Percentiles rank a stretch among this genome's conserved stretches.
Conservation (phyloP, 2,888 invertebrate genomes). For the Criorhina ranunculi region DNA sequence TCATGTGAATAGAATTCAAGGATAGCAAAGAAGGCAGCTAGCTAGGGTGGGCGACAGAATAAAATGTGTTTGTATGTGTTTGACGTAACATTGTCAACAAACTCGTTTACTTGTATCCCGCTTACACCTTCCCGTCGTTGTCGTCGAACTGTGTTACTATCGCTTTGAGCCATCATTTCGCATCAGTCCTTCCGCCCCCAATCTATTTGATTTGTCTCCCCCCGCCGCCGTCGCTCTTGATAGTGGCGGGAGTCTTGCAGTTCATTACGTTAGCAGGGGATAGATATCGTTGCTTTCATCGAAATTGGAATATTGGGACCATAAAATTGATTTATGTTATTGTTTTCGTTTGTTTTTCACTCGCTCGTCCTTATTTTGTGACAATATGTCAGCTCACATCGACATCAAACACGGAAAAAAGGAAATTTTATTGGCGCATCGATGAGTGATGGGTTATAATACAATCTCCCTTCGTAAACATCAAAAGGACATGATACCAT, state of each 20-base stretch:
- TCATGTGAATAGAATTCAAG: constrained; percentile 43
- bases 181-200: not conserved
- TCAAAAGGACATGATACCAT: constrained; percentile 41
- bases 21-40: not conserved
- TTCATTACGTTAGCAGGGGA: constrained; percentile 37
- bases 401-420: constrained; percentile 35
- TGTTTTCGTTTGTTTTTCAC: constrained; percentile 64
- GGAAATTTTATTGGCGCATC: constrained; percentile 54
- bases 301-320: constrained; percentile 72
- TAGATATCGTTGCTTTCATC: constrained; percentile 44
- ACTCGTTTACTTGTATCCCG: constrained; percentile 40
- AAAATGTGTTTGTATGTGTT: constrained; percentile 8
- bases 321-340: constrained; percentile 76
- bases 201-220: constrained; percentile 38
- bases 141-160: constrained; percentile 6
- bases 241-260: constrained; percentile 30
- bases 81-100: constrained; percentile 67
- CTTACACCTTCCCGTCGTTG: constrained; percentile 7
- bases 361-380: constrained; percentile 28
- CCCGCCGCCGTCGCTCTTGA: not conserved
- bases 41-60: not conserved
- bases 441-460: constrained; percentile 65
- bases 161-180: not conserved
- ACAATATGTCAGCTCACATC: constrained; percentile 55
- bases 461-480: constrained; percentile 13